Evolutionary conservation across 1,140 invertebrate species (phyloP), one percentile per base, ranked within the genome.

Genomic region (Drosophila teissieri): DNA sequence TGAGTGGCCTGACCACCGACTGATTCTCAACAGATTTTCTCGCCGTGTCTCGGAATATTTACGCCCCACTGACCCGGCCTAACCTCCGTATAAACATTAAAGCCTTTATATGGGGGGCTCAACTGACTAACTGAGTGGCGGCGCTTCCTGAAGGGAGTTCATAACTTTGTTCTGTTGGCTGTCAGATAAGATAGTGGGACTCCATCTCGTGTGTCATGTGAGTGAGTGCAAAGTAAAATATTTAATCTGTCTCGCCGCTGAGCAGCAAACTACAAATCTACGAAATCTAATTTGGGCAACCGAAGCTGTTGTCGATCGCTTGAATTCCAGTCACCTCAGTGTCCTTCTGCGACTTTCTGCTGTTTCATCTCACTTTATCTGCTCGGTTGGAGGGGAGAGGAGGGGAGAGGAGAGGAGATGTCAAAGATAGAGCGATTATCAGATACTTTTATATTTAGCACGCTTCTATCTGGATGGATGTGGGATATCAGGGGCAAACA

Each of bases 391-490:
- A 19, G 2, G 1, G 19, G 19, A 19, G 1, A 19, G 19, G 19
- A 19, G 19, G 19, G 19, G 19, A 19, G 19, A 19, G 19, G 19
- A 5, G 24, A 19, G 2, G 34, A 31, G 22, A 44, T 63, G 65
- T 27, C 64, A 70, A 48, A 70, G 68, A 70, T 49, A 48, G 36
- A 37, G 36, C 4, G 22, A 69, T 14, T 27, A 22, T 45, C 46
- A 57, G 53, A 70, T 68, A 56, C 19, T 70, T 55, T 62, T 80
- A 84, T 84, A 84, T 84, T 84, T 84, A 84, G 76, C 80, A 54
- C 61, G 40, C 56, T 70, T 75, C 51, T 69, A 56, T 74, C 53
- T 74, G 36, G 64, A 57, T 72, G 67, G 63, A 62, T 78, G 60
- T 63, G 22, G 54, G 58, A 82, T 80, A 63, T 73, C 60, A 31